Evolutionary conservation across 92 coral and sea anemone species (phyloP), one percentile per base, ranked within the genome.

Genomic region (Scolanthus callimorphus): DNA sequence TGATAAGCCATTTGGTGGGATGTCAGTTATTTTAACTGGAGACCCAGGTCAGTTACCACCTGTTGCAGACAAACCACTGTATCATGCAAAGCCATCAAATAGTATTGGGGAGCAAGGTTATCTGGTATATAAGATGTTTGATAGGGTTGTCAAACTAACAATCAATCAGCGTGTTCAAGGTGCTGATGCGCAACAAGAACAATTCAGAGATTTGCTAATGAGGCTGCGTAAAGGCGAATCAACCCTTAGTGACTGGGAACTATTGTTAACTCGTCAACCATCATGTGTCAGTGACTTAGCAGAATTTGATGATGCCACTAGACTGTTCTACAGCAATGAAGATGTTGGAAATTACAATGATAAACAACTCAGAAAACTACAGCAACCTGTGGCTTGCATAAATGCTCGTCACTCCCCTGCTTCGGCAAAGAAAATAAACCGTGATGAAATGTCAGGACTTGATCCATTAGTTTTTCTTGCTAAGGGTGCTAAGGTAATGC

Each of bases 161-260:
- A 81, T 26, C 3, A 71, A 71, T 51, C 67, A 79, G 41, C 24
- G 74, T 21, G 80, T 79, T 11, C 85, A 79, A 37, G 85, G 80
- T 20, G 3, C 75, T 11, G 31, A 39, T 29, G 57, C 69, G 1
- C 65, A 65, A n/a, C 85, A 79, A 65, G 55, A 45, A 19, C 39
- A 55, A 39, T 79, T 79, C 37, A 51, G 75, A 28, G 57, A 56
- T 11, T 71, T 79, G 21, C 56, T 70, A 10, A 39, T 20, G 0
- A 8, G 58, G 22, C 66, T 55, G 1, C 49, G 65, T 10, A 69
- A 23, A 1, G 76, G 76, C 8, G 1, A 57, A 20, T 56, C 76
- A 11, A 56, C 76, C 1, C 4, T 20, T 27, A 12, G 49, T 9
- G 77, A 70, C 67, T 70, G 77, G 77, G 24, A 30, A 6, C 25